phyloP scores from a whole-genome alignment of 2,797 vertebrate species.

The Florisuga fusca region DNA sequence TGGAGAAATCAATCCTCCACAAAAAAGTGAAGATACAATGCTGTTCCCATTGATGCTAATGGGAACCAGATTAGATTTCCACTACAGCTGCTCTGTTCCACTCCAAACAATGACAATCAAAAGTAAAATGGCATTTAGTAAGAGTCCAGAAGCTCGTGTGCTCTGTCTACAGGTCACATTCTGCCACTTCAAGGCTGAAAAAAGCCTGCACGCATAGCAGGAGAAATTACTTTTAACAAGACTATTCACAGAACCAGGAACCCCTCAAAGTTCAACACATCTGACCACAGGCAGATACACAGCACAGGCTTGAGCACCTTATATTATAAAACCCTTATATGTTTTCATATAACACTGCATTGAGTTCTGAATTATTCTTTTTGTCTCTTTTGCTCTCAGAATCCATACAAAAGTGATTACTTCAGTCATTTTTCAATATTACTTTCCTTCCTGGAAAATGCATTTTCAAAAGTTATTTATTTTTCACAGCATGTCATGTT shows the following conservation, averaged over 20 bases:
- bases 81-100: conserved; percentile 51
- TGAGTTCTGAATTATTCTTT: conserved; percentile 76
- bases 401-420: conserved; percentile 82
- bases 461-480: conserved; percentile 84
- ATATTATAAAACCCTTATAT: conserved; percentile 55
- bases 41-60: conserved; percentile 1
- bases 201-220: not conserved
- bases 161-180: conserved; percentile 51
- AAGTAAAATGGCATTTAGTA: conserved; percentile 27
- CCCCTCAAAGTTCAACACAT: conserved; percentile 35
- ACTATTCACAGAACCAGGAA: not conserved
- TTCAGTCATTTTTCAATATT: conserved; percentile 82
- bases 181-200: conserved; percentile 38
- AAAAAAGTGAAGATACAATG: not conserved
- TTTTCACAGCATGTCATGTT: conserved; percentile 81
- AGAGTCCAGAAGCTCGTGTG: not conserved
- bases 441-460: conserved; percentile 81
- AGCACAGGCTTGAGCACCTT: not conserved
- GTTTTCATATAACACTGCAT: conserved; percentile 49
- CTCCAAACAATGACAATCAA: conserved; percentile 53
- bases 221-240: conserved; percentile 11
- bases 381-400: conserved; percentile 71
- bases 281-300: not conserved
- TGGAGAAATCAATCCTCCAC: not conserved
- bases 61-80: conserved; percentile 23